Base-by-base conservation (phyloP, 2,888 invertebrate species). In the Aquatica leii region DNA sequence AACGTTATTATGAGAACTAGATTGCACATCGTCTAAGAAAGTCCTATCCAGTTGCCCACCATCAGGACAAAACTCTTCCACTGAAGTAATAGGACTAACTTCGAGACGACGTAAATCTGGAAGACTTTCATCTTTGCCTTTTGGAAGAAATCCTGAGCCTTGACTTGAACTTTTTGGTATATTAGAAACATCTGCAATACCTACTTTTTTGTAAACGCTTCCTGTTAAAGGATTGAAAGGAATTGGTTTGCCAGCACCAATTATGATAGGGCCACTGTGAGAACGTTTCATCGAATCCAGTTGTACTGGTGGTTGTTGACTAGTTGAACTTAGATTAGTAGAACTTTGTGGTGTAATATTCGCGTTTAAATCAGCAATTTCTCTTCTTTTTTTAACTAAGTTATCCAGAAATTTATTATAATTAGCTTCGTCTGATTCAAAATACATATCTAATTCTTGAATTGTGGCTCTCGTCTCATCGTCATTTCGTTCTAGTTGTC, bases 401-500 rank as follows among this genome's bases (percentile, higher is more conserved):
- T 87, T 87, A 67, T 94, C 93, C 67, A 92, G 80, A 76, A 92
- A 92, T 79, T 87, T 82, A 71, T 88, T 85, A 74, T 93, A 93
- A 78, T 92, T 88, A 0, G 91, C 88, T 73, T 92, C 92, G 69
- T 92, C 91, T 0, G 90, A 90, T 66, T 86, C 91, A 78, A 90
- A 89, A 77, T 88, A 93, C 67, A 91, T 86, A 77, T 92, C 89
- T 35, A 93, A 83, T 76, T 93, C 93, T 71, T 87, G 87, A 67
- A 89, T 85, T 12, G 91, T 93, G 14, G 93, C 87, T 65, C 87
- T 86, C 52, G 91, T 91, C 78, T 97, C 96, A 56, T 87, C 86
- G 74, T 89, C 87, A 80, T 97, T 97, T 17, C 92, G 88, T 77
- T 94, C 93, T 66, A 97, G 82, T 78, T 96, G 95, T 69, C 89